These are phyloP conservation scores for Ectropis crepuscularia DNA, from an alignment of 2,888 invertebrate species.

Conservation along the genomic window DNA sequence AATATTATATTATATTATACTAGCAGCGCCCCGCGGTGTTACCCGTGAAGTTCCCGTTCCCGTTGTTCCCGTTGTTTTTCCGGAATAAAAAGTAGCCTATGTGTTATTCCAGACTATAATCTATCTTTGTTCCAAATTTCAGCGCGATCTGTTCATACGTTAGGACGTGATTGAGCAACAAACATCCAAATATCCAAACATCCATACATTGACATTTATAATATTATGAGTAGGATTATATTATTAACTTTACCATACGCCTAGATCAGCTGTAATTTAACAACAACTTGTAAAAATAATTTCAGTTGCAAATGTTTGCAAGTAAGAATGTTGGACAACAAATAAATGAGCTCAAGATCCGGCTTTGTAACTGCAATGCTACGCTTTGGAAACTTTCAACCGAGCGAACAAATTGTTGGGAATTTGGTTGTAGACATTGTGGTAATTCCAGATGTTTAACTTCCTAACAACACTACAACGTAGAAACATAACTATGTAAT, in stretches of 20 bases:
- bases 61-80: too few relatives aligned
- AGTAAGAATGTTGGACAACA: constrained; percentile 17
- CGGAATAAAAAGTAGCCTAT: too few relatives aligned
- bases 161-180: too few relatives aligned
- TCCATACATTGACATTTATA: too few relatives aligned
- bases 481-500: too few relatives aligned
- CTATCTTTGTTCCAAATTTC: too few relatives aligned
- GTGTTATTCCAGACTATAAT: too few relatives aligned
- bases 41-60: too few relatives aligned
- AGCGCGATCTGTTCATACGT: too few relatives aligned
- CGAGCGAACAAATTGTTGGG: constrained; percentile 19
- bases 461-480: neutral
- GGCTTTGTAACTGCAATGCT: constrained; percentile 26
- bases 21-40: too few relatives aligned
- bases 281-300: constrained; percentile 5
- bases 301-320: constrained; percentile 11
- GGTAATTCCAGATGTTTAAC: constrained; percentile 18
- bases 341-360: constrained; percentile 23
- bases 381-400: constrained; percentile 20
- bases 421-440: constrained; percentile 13
- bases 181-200: too few relatives aligned
- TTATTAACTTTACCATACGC: neutral
- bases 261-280: neutral
- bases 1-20: too few relatives aligned
- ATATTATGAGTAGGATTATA: constrained; percentile 4